Evolutionary conservation across 2,888 invertebrate species (phyloP).

Genomic region (Beris morrisii): DNA sequence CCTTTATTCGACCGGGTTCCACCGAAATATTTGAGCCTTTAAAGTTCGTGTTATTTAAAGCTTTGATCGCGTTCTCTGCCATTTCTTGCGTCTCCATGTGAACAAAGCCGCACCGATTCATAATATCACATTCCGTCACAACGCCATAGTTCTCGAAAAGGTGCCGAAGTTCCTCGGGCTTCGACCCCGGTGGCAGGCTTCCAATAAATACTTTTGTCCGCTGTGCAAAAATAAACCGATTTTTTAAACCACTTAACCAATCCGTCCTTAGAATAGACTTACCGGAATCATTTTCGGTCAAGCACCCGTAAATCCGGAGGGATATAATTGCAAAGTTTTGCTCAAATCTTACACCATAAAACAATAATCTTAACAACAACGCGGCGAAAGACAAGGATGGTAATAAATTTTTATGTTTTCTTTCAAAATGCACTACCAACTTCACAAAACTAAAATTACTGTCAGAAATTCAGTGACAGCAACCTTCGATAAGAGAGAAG

Average conservation of each 20-base stretch:
- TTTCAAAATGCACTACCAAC: too few species aligned
- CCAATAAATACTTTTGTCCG: constrained; percentile 92
- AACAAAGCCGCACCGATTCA: constrained; percentile 93
- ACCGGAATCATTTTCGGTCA: constrained; percentile 22
- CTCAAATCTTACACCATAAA: too few species aligned
- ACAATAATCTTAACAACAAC: too few species aligned
- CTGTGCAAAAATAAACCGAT: constrained; percentile 49
- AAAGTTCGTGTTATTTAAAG: constrained; percentile 77
- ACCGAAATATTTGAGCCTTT: constrained; percentile 84
- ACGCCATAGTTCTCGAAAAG: constrained; percentile 84
- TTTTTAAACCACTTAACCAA: neutral
- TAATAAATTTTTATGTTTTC: too few species aligned
- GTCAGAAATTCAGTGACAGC: too few species aligned
- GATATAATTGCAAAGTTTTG: too few species aligned
- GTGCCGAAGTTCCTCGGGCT: constrained; percentile 77
- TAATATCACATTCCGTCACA: constrained; percentile 92
- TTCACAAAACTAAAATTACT: too few species aligned
- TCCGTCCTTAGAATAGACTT: neutral
- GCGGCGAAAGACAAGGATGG: too few species aligned
- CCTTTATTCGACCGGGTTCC: constrained; percentile 78
- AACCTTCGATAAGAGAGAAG: too few species aligned
- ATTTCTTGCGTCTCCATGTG: constrained; percentile 84
- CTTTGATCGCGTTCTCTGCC: constrained; percentile 78
- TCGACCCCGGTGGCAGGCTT: constrained; percentile 82
- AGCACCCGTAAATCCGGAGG: too few species aligned